Evolutionary conservation across 2,113 vertebrate genomes (phyloP).

Genomic region (Chaenocephalus aceratus): DNA sequence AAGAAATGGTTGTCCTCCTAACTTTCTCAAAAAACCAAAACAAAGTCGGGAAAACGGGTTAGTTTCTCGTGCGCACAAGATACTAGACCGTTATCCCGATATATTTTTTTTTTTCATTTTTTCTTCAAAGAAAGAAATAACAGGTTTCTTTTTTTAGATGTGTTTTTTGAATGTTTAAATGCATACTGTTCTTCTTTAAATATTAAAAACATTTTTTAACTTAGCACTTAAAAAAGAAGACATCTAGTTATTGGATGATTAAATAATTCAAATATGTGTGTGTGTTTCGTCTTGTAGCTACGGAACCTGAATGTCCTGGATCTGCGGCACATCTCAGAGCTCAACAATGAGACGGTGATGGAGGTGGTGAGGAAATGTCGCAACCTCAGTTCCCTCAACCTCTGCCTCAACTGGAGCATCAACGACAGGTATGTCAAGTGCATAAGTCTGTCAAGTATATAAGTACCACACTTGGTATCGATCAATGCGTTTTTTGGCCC

Average conservation of each 20-base stretch:
- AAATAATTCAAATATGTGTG: not conserved
- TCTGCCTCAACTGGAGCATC: conserved; percentile 99
- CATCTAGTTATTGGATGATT: not conserved
- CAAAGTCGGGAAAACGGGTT: no score
- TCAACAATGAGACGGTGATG: conserved; percentile 99
- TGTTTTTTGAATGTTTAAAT: no score
- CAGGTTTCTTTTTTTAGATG: no score
- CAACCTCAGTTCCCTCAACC: conserved; percentile 96
- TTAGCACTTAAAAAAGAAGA: no score
- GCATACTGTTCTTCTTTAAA: no score
- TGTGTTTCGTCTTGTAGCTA: conserved; percentile 81
- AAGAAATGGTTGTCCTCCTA: no score
- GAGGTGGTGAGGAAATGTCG: conserved; percentile 97
- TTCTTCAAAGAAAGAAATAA: no score
- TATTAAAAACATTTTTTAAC: no score
- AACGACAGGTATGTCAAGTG: conserved; percentile 90
- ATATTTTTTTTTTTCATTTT: no score
- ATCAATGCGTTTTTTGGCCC: not conserved
- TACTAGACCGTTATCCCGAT: no score
- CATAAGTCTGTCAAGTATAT: not conserved
- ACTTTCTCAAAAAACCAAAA: no score
- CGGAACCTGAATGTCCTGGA: conserved; percentile 94
- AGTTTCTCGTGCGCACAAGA: no score
- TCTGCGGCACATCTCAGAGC: conserved; percentile 96
- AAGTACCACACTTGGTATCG: not conserved